Evolutionary conservation across 2,888 invertebrate genomes (phyloP), one percentile per base, ranked within the genome.

Genomic region (Antitype chi): DNA sequence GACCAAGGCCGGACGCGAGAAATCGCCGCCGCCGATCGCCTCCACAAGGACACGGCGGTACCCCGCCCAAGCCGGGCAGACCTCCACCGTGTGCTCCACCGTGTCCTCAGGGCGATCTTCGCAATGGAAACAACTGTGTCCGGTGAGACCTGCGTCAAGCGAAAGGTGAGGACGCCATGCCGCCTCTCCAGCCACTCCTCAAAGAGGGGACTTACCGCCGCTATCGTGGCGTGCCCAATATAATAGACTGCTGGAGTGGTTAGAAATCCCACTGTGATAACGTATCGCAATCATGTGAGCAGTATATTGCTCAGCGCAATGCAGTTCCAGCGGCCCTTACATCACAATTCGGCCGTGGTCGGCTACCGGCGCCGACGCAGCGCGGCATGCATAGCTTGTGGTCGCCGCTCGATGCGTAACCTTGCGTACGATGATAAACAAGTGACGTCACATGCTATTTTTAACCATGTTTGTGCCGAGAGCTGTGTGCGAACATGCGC

Each of bases 341-440:
- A 83, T 79, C 73, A 80, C 49, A 67, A 43, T 43, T 64, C 43
- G 72, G 66, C 63, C 76, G 71, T 82, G 81, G 76, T 71, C 63
- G 62, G 59, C 52, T 28, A 49, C 1, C 32, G 66, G 78, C 74
- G 78, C 63, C 57, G 78, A 55, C 64, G 83, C 78, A 72, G 66
- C 63, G 85, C 88, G 90, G 91, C 92, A 89, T 91, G 93, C 84
- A 66, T 71, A 74, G 80, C 91, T 90, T 91, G 92, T 92, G 92
- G 88, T 82, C 75, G 92, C 88, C 85, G 80, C 81, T 85, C 85
- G 87, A 88, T 89, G 91, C 94, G 95, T 96, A 96, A 96, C 96
- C 96, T 96, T 96, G 96, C 95, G 94, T 95, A 94, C 94, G 92
- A 92, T 93, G 95, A 94, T 96, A 96, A 96, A 96, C 96, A 96